A percentile compares a stretch with the other conserved stretches of the same genome.
Evolutionary conservation across 1,140 invertebrate genomes (phyloP).

Genomic region (Apocrypta bakeri): DNA sequence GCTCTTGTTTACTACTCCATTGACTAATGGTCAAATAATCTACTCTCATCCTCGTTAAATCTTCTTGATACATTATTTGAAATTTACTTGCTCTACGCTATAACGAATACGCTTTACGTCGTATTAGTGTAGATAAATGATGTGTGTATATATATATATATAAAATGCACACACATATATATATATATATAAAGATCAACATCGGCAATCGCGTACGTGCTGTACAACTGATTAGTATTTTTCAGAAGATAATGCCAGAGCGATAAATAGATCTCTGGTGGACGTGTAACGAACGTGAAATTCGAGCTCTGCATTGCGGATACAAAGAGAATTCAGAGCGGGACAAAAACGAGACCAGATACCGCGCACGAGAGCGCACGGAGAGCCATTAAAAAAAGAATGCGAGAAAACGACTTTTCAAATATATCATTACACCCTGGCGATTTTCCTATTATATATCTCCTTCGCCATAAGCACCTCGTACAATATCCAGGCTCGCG

Average conservation of each 20-base stretch:
- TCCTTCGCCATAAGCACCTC: not conserved
- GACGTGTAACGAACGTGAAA: too few relatives aligned
- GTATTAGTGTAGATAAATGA: too few relatives aligned
- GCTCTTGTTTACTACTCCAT: not conserved
- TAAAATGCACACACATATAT: too few relatives aligned
- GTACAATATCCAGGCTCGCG: not conserved
- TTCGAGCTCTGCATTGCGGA: too few relatives aligned
- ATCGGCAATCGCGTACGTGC: not conserved
- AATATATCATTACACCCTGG: not conserved
- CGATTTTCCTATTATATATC: not conserved
- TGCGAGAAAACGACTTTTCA: not conserved
- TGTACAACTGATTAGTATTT: not conserved
- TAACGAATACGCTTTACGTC: too few relatives aligned
- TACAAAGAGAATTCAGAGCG: not conserved
- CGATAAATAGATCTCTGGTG: too few relatives aligned
- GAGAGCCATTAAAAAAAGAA: not conserved
- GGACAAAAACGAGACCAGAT: not conserved
- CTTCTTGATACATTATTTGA: too few relatives aligned
- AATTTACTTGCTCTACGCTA: too few relatives aligned
- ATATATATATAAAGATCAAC: not conserved
- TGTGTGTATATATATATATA: too few relatives aligned
- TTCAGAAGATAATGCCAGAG: not conserved
- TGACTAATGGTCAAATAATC: not conserved
- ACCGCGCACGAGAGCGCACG: not conserved
- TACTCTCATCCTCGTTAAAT: not conserved